These are phyloP conservation scores for Lithophane leautieri DNA, from an alignment of 2,888 invertebrate species.

Conservation along the genomic window DNA sequence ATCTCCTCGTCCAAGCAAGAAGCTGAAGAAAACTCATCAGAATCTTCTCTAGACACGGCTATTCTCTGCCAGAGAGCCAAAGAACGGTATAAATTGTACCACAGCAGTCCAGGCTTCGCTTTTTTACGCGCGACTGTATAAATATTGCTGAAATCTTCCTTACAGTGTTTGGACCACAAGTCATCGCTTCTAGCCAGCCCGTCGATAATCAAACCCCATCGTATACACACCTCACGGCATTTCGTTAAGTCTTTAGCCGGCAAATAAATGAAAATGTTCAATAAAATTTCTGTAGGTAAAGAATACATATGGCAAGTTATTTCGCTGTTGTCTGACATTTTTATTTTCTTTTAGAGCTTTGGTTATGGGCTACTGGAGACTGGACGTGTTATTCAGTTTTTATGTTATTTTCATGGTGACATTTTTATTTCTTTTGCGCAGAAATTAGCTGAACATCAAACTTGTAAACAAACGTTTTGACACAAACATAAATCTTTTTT, in stretches of 20 bases:
- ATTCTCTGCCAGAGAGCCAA: conserved; percentile 79
- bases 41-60: conserved; percentile 68
- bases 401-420: conserved; percentile 50
- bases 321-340: conserved; percentile 48
- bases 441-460: conserved; percentile 8
- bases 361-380: neutral
- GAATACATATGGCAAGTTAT: conserved; percentile 17
- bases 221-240: conserved; percentile 77
- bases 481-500: neutral
- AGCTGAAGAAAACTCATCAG: conserved; percentile 80
- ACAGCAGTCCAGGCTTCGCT: conserved; percentile 66
- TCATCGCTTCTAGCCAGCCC: conserved; percentile 68
- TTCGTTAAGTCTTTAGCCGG: conserved; percentile 73
- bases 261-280: conserved; percentile 76
- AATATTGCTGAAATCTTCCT: conserved; percentile 70
- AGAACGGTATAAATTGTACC: conserved; percentile 81
- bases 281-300: conserved; percentile 79
- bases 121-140: conserved; percentile 73
- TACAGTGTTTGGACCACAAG: conserved; percentile 77
- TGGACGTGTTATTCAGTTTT: conserved; percentile 1
- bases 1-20: conserved; percentile 74
- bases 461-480: conserved; percentile 39
- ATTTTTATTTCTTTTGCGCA: conserved; percentile 25
- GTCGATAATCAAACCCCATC: conserved; percentile 81
- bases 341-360: conserved; percentile 12